Evolutionary conservation across 2,888 invertebrate species (phyloP), one percentile per base, ranked within the genome.

Genomic region (Acanthopleura granulata): DNA sequence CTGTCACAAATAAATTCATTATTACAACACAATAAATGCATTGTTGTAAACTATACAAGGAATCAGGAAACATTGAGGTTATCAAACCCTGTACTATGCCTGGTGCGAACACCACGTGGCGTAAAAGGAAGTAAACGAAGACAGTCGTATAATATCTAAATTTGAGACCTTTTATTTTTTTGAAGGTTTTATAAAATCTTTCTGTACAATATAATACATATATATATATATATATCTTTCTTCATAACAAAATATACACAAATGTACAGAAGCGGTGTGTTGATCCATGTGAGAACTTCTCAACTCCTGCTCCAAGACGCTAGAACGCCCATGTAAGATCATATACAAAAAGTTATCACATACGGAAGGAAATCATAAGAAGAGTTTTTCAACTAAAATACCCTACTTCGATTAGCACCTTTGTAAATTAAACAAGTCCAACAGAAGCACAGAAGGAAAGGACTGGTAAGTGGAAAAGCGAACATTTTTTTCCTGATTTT

Each of bases 211-310:
- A 66, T 66, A 66, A 22, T 66, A n/a, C 18, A 18, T n/a, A 57
- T 57, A 66, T 66, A n/a, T n/a, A n/a, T n/a, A n/a, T n/a, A n/a
- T 22, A 66, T 66, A 22, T 66, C 22, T 22, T 15, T 66, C 29
- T 66, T 66, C 25, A 27, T 18, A n/a, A 57, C 66, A 66, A 66
- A 66, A 66, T 66, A 27, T 66, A 66, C 66, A 66, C 16, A 66
- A 57, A 22, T 66, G 12, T 57, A 57, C 22, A 57, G 6, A 57
- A 57, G 57, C 57, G 57, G 57, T 57, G 57, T 18, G 57, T 57
- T 57, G 22, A n/a, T 57, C 3, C 57, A 57, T 18, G 4, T 12
- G 22, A 57, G 57, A 57, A 4, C 57, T 40, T 40, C 9, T 40
- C 40, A 40, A 40, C 40, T n/a, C n/a, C 57, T 57, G 22, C 22